These are phyloP conservation scores for Micrasema minimum DNA, from an alignment of 1,140 invertebrate species.

Conservation along the genomic window DNA sequence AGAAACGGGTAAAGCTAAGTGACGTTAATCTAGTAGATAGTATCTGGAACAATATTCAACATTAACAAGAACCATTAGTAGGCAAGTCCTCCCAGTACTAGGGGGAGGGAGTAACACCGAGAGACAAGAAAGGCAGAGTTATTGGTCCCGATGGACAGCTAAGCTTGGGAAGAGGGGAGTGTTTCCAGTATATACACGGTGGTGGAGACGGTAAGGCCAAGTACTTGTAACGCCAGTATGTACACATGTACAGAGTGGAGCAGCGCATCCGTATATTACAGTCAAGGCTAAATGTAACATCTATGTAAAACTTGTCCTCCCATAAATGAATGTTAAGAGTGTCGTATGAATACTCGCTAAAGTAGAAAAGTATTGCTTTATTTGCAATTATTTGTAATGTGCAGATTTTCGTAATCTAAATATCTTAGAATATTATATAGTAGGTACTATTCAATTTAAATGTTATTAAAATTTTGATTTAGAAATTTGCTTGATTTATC, in stretches of 20 bases:
- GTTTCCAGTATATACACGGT: slow-evolving; percentile 5
- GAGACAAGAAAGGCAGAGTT: slow-evolving; percentile 46
- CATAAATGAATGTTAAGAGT: slow-evolving; percentile 48
- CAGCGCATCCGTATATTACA: slow-evolving; percentile 2
- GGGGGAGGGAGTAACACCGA: slow-evolving; percentile 41
- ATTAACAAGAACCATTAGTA: background rate
- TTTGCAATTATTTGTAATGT: slow-evolving; percentile 55
- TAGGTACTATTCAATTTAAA: slow-evolving; percentile 52
- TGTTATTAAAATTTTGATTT: slow-evolving; percentile 53
- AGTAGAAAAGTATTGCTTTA: slow-evolving; percentile 55
- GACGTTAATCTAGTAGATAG: slow-evolving; percentile 13
- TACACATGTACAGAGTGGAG: slow-evolving; percentile 8
- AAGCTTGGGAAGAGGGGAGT: slow-evolving; percentile 5
- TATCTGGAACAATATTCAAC: slow-evolving; percentile 13
- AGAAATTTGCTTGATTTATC: slow-evolving; percentile 52
- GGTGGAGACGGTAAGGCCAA: background rate
- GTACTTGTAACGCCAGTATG: slow-evolving; percentile 22
- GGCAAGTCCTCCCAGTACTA: slow-evolving; percentile 31
- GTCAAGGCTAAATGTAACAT: slow-evolving; percentile 43
- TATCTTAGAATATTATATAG: slow-evolving; percentile 53
- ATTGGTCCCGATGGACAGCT: slow-evolving; percentile 45
- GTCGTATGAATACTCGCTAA: slow-evolving; percentile 51
- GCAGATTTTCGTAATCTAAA: slow-evolving; percentile 53
- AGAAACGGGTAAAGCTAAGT: slow-evolving; percentile 3
- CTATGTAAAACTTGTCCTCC: slow-evolving; percentile 49